phyloP scores from a whole-genome alignment of 2,797 vertebrate genomes.

The Pampus argenteus region DNA sequence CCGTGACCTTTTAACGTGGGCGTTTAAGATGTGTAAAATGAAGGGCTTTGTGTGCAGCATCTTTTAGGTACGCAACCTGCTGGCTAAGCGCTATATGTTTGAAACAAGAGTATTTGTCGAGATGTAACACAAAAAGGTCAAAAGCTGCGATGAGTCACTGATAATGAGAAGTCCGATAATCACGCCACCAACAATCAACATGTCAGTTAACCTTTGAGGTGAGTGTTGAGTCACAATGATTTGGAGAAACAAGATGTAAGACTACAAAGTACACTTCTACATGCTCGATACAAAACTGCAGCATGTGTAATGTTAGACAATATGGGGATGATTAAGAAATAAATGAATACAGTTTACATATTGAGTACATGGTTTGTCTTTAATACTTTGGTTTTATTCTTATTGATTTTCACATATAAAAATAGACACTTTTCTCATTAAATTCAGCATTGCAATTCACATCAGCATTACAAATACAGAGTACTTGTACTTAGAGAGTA shows the following conservation, averaged over 20 bases:
- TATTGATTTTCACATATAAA: constrained; percentile 33
- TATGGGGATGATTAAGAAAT: not conserved
- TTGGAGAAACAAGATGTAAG: not conserved
- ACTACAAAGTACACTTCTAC: not conserved
- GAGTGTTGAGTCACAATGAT: not conserved
- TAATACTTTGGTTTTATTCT: constrained; percentile 2
- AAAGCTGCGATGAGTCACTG: constrained; percentile 18
- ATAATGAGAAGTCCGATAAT: constrained; percentile 14
- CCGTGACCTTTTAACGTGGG: no score
- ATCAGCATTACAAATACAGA: not conserved
- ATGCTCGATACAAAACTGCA: not conserved
- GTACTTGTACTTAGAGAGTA: not conserved
- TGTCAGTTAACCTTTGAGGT: constrained; percentile 25
- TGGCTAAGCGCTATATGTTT: not conserved
- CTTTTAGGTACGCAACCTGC: not conserved
- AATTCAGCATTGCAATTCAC: constrained; percentile 13
- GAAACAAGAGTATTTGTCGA: constrained; percentile 7
- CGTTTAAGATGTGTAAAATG: not conserved
- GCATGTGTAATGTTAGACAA: no score
- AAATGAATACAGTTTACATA: not conserved
- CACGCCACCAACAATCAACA: constrained; percentile 19
- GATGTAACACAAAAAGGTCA: constrained; percentile 45
- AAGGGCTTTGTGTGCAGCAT: not conserved
- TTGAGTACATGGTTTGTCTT: constrained; percentile 1
- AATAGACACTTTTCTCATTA: constrained; percentile 28